A percentile compares a stretch with the other conserved stretches of the same genome.
These are phyloP conservation scores for Pipistrellus nathusii DNA, from an alignment of 2,797 vertebrate genomes.

Conservation along the genomic window DNA sequence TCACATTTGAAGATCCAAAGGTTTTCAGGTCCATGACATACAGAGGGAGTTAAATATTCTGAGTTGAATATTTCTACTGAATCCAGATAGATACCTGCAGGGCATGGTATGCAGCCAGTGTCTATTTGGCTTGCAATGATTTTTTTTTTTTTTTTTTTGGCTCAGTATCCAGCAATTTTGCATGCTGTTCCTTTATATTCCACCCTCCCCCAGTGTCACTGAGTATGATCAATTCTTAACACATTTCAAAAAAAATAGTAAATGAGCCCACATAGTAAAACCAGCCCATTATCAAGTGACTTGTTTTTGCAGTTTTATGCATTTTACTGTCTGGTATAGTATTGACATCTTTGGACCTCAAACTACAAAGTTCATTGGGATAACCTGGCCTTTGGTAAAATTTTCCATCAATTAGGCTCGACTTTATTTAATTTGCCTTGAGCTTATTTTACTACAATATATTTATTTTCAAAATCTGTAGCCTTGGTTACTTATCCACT, in stretches of 20 bases:
- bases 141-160: slow-evolving; percentile 57
- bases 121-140: slow-evolving; percentile 15
- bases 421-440: neutral
- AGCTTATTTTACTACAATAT: neutral
- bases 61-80: slow-evolving; percentile 38
- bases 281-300: neutral
- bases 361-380: neutral
- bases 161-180: neutral
- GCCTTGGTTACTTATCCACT: neutral
- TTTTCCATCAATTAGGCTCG: neutral
- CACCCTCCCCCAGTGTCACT: neutral
- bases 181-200: neutral
- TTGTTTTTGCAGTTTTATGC: neutral
- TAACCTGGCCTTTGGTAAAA: slow-evolving; percentile 24
- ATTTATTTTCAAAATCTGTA: slow-evolving; percentile 43
- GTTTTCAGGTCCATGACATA: slow-evolving; percentile 16
- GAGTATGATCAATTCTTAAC: slow-evolving; percentile 12
- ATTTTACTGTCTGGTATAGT: neutral
- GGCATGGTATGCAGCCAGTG: slow-evolving; percentile 9
- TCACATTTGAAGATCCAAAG: neutral
- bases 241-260: neutral
- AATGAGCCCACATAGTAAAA: neutral
- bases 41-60: slow-evolving; percentile 44
- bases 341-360: neutral
- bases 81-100: slow-evolving; percentile 63